Evolutionary conservation across 2,797 vertebrate species (phyloP).

Genomic region (Falco berigora): DNA sequence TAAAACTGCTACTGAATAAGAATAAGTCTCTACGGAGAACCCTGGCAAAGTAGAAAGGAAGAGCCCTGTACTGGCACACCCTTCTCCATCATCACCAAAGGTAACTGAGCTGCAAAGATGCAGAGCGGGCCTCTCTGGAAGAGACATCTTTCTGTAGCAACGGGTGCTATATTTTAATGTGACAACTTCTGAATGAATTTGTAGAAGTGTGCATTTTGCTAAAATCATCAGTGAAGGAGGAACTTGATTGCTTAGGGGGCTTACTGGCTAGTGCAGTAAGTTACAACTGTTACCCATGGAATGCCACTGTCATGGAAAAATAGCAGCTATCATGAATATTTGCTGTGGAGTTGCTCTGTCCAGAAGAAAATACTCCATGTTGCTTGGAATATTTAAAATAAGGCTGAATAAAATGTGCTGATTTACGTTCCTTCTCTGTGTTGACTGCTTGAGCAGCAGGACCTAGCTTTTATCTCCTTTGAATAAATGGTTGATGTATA

Average conservation of each 20-base stretch:
- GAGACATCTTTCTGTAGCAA: not conserved
- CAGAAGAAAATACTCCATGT: not conserved
- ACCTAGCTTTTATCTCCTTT: not conserved
- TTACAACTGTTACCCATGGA: not conserved
- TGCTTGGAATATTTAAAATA: not conserved
- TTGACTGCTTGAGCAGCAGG: not conserved
- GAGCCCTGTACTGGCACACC: not conserved
- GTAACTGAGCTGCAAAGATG: not conserved
- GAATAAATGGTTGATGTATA: not conserved
- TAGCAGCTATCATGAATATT: not conserved
- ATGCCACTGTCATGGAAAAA: not conserved
- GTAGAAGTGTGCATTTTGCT: not conserved
- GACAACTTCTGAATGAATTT: slow-evolving; percentile 10
- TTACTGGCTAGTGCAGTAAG: not conserved
- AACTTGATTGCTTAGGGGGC: not conserved
- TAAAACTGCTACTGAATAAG: not conserved
- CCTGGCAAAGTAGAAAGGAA: not conserved
- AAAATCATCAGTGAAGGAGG: not conserved
- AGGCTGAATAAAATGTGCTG: not conserved
- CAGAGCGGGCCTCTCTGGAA: not conserved
- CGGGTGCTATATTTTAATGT: not conserved
- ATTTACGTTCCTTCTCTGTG: not conserved
- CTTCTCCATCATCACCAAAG: not conserved
- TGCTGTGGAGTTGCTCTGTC: not conserved
- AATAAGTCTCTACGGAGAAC: not conserved